Percentiles rank a stretch among this genome's conserved stretches.
Evolutionary conservation across 2,888 invertebrate species (phyloP).

Genomic region (Tortricodes alternella): DNA sequence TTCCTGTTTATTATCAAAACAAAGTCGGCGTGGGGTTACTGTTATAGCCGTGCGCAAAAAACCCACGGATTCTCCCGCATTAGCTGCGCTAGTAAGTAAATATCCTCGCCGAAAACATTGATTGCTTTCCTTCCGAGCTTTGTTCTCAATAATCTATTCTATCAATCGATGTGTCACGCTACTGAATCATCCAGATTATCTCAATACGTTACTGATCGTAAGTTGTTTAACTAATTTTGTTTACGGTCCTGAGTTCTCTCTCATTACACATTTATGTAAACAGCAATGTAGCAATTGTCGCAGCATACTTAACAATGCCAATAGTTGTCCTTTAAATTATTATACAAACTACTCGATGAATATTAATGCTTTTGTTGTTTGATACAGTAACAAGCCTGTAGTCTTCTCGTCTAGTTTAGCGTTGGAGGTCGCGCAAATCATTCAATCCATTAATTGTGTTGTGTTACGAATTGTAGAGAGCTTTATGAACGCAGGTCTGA

Average conservation of each 20-base stretch:
- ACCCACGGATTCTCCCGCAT: constrained; percentile 62
- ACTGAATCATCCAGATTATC: neutral
- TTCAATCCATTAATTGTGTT: constrained; percentile 38
- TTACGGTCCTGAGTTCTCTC: neutral
- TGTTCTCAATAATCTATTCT: neutral
- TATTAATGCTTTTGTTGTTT: constrained; percentile 31
- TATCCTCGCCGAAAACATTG: constrained; percentile 1
- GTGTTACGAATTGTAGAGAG: constrained; percentile 28
- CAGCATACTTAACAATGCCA: constrained; percentile 17
- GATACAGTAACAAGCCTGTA: constrained; percentile 30
- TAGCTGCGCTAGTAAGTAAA: constrained; percentile 42
- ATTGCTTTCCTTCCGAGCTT: neutral
- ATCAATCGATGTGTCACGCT: neutral
- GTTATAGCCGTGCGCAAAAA: constrained; percentile 50
- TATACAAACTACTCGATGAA: constrained; percentile 27
- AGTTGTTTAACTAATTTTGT: constrained; percentile 1
- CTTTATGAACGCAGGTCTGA: constrained; percentile 37
- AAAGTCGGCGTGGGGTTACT: constrained; percentile 31
- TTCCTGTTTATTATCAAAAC: constrained; percentile 31
- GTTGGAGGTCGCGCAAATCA: constrained; percentile 39
- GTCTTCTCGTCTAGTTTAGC: constrained; percentile 36
- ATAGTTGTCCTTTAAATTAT: constrained; percentile 28
- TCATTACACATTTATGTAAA: constrained; percentile 11
- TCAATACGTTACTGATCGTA: neutral
- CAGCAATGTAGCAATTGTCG: constrained; percentile 16